Percentiles rank a stretch among this genome's conserved stretches.
These are phyloP conservation scores for Benitochromis conjunctus DNA, from an alignment of 2,113 vertebrate genomes.

Conservation along the genomic window DNA sequence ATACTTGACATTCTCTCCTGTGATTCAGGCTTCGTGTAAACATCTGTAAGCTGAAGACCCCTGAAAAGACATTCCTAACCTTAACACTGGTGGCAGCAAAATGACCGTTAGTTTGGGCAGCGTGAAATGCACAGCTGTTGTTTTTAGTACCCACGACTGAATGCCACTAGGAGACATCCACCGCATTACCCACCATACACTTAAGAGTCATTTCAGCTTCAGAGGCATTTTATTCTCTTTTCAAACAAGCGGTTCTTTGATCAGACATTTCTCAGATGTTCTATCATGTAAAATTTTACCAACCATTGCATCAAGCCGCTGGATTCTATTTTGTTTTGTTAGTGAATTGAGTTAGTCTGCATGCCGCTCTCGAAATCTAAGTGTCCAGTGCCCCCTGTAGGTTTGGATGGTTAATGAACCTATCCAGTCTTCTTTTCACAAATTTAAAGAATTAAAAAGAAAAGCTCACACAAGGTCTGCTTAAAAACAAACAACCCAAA, in stretches of 20 bases:
- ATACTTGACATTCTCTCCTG: slow-evolving; percentile 55
- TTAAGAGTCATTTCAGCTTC: not conserved
- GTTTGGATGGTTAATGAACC: not conserved
- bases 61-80: slow-evolving; percentile 1
- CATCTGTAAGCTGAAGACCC: slow-evolving; percentile 38
- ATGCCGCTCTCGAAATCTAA: not conserved
- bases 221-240: not conserved
- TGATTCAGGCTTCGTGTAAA: slow-evolving; percentile 32
- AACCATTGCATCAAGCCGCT: not conserved
- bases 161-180: not conserved
- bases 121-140: not conserved
- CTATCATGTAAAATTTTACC: not conserved
- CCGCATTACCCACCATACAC: not conserved
- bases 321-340: not conserved
- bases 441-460: not conserved
- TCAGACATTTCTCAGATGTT: not conserved
- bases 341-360: not conserved
- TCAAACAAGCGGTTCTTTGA: not conserved
- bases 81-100: not conserved
- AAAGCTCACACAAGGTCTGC: accelerated
- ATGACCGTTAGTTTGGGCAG: not conserved
- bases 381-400: slow-evolving; percentile 65
- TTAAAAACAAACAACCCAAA: not conserved
- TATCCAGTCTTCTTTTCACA: not conserved
- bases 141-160: slow-evolving; percentile 2